Conservation (phyloP, 2,888 invertebrate genomes). For the Melanophora roralis region DNA sequence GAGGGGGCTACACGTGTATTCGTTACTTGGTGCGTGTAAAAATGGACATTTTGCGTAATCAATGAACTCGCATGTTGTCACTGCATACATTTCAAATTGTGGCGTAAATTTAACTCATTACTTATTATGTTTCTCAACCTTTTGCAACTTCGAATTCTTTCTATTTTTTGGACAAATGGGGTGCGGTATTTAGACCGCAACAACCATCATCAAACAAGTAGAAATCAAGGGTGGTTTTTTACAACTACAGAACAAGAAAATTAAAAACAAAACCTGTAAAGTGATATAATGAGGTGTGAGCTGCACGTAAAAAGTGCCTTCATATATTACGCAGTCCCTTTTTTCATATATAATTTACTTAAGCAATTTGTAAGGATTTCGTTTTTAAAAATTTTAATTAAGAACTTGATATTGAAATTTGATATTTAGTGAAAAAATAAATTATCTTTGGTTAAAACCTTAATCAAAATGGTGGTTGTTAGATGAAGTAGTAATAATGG, state of each 20-base stretch:
- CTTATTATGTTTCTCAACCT: constrained; percentile 25
- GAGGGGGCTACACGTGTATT: background rate
- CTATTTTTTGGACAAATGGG: constrained; percentile 20
- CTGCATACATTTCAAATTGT: constrained; percentile 59
- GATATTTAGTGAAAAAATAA: constrained; percentile 39
- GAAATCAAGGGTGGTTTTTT: constrained; percentile 11
- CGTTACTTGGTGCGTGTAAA: constrained; percentile 24
- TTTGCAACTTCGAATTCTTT: background rate
- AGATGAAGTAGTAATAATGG: background rate
- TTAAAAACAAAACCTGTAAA: background rate
- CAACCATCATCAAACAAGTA: background rate
- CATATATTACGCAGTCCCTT: constrained; percentile 9
- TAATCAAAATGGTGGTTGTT: constrained; percentile 52
- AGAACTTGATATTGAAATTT: constrained; percentile 61
- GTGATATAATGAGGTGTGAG: constrained; percentile 49
- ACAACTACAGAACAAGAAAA: background rate
- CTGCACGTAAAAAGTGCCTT: constrained; percentile 16
- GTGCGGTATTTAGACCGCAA: constrained; percentile 42
- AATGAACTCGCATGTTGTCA: constrained; percentile 61
- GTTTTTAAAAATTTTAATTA: constrained; percentile 53
- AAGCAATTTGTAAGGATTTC: constrained; percentile 55
- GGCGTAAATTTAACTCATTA: constrained; percentile 52
- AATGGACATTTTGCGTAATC: constrained; percentile 37
- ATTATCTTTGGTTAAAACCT: constrained; percentile 18
- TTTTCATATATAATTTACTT: constrained; percentile 27